Evolutionary conservation across 2,797 vertebrate species (phyloP).

Genomic region (Sebastolobus altivelis): DNA sequence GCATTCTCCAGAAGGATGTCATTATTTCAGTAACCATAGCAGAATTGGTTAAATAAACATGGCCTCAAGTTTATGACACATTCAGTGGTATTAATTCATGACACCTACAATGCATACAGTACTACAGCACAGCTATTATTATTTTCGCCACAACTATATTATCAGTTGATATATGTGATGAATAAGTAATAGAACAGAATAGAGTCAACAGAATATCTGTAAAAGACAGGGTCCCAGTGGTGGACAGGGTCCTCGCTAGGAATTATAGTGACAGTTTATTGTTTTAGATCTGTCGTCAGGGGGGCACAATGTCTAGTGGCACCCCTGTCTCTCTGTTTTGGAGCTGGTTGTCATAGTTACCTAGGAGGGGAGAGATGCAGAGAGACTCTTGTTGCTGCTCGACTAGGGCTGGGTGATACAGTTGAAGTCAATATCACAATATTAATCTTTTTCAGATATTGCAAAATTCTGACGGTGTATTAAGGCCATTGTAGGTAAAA

Average conservation of each 20-base stretch:
- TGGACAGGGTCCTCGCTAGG: not conserved
- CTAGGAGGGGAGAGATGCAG: no score
- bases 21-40: not conserved
- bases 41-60: not conserved
- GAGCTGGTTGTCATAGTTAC: not conserved
- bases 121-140: not conserved
- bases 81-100: not conserved
- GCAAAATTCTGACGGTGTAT: no score
- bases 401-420: no score
- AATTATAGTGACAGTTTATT: not conserved
- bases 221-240: not conserved
- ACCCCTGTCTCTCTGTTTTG: not conserved
- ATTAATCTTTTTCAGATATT: no score
- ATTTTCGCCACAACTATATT: not conserved
- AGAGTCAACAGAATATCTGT: not conserved
- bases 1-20: not conserved
- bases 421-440: no score
- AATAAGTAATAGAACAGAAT: not conserved
- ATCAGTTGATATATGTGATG: not conserved
- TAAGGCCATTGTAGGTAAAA: no score
- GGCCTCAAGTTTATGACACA: not conserved
- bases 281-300: not conserved
- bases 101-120: not conserved
- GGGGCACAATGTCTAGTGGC: no score
- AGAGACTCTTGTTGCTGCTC: no score